Percentiles rank a stretch among this genome's conserved stretches.
phyloP scores from a whole-genome alignment of 2,888 invertebrate species.

The Amphipyra berbera region DNA sequence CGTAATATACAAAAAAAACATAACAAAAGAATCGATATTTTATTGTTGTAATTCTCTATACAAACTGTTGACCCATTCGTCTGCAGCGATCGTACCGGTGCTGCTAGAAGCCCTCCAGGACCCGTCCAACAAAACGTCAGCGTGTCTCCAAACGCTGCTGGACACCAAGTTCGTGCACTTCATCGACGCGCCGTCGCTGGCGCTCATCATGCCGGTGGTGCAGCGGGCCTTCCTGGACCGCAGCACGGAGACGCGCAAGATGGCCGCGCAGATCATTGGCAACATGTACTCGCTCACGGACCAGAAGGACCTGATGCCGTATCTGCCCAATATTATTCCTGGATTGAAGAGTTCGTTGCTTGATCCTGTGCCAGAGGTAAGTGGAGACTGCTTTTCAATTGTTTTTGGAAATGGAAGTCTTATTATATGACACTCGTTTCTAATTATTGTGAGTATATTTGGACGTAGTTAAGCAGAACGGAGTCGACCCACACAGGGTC shows the following conservation, averaged over 20 bases:
- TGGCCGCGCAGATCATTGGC: slow-evolving; percentile 99
- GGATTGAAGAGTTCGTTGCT: slow-evolving; percentile 98
- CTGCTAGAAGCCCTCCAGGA: slow-evolving; percentile 97
- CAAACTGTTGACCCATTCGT: too few species aligned
- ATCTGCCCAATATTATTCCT: slow-evolving; percentile 98
- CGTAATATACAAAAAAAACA: too few species aligned
- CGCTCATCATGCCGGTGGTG: slow-evolving; percentile 99
- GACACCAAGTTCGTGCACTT: slow-evolving; percentile 99
- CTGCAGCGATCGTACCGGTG: slow-evolving; percentile 94
- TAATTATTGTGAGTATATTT: too few species aligned
- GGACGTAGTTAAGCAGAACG: too few species aligned
- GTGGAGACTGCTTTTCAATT: background rate
- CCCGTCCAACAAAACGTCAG: slow-evolving; percentile 98
- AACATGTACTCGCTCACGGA: slow-evolving; percentile 99
- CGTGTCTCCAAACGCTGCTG: slow-evolving; percentile 97
- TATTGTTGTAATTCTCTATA: too few species aligned
- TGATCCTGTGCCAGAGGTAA: slow-evolving; percentile 98
- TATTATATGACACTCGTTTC: too few species aligned
- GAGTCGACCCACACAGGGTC: too few species aligned
- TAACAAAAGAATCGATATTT: too few species aligned
- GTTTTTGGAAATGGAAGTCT: background rate
- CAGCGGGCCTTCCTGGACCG: slow-evolving; percentile 99
- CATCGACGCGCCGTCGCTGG: slow-evolving; percentile 99
- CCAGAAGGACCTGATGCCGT: slow-evolving; percentile 99
- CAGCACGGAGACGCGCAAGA: slow-evolving; percentile 99